These are phyloP conservation scores for Bursaphelenchus mucronatus DNA, from an alignment of 1,140 invertebrate species.

Conservation along the genomic window DNA sequence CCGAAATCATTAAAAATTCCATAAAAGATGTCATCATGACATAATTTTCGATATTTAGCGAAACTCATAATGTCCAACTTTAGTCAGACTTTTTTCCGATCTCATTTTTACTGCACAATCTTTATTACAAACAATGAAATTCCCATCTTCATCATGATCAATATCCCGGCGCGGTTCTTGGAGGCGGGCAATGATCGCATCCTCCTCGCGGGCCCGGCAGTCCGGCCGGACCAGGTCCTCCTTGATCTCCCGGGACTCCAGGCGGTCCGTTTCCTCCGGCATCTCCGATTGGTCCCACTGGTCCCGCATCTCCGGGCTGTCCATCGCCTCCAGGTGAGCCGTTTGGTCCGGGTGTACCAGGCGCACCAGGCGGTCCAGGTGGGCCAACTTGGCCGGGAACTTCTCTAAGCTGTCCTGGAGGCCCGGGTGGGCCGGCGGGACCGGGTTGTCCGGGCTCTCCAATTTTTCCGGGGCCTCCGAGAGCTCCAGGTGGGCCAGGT, in stretches of 20 bases:
- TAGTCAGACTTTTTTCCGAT: too few species aligned
- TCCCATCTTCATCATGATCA: too few species aligned
- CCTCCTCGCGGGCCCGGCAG: neutral
- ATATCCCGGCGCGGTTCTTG: too few species aligned
- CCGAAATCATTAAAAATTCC: too few species aligned
- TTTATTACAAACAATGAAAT: too few species aligned
- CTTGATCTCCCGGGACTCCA: conserved; percentile 28
- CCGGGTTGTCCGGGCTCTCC: conserved; percentile 39
- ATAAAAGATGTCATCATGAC: too few species aligned
- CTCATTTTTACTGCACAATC: too few species aligned
- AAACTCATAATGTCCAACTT: too few species aligned
- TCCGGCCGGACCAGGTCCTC: conserved; percentile 29
- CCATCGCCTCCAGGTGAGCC: conserved; percentile 19
- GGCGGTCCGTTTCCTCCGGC: conserved; percentile 29
- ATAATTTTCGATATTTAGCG: too few species aligned
- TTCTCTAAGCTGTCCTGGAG: conserved; percentile 30
- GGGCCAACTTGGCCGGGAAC: conserved; percentile 41
- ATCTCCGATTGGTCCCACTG: conserved; percentile 24
- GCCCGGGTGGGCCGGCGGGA: conserved; percentile 39
- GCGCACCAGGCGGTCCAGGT: conserved; percentile 24
- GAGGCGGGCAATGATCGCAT: too few species aligned
- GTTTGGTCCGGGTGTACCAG: conserved; percentile 20
- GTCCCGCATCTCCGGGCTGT: neutral
- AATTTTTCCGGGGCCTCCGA: conserved; percentile 32
- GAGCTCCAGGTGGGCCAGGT: conserved; percentile 6